Base-by-base conservation (phyloP, 2,113 vertebrate species). In the Callipepla californica region DNA sequence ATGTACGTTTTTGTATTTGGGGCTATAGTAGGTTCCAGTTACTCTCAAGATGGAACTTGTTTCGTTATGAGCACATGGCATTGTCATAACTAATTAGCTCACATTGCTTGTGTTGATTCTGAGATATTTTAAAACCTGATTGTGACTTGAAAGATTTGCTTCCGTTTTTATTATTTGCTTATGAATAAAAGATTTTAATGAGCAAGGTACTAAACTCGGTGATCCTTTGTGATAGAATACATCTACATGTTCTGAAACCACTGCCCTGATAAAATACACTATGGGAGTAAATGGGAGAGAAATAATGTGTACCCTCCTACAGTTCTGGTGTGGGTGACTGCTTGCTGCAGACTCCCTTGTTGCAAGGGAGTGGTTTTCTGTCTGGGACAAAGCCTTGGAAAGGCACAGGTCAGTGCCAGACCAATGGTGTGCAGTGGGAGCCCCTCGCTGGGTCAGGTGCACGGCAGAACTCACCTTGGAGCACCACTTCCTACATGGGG, bases 121-220 rank as follows among this genome's bases (percentile, higher is more conserved):
- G 66, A 87, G 69, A 73, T 93, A 34, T 53, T 85, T 87, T 28
- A 32, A 66, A 83, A 79, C 53, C 82, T 1, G 3, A 44, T 89
- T 58, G 7, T 38, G 5, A 69, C 2, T 51, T 81, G 18, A 84
- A 85, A 65, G 86, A 92, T 90, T 91, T 95, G 77, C 28, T 20
- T 76, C 45, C 1, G 13, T 82, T 42, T 91, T 61, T 88, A 59
- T 84, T 80, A 74, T 67, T 92, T 95, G 50, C 73, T 68, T 87
- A 44, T 70, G 68, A 96, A 96, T 97, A 97, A 97, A 96, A 45
- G 78, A 50, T 86, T 93, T 80, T 90, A 92, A 91, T 94, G 80
- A 93, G 26, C 26, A 91, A 76, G 8, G 3, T 66, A 13, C 36
- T 72, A 51, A 85, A 12, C 67, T 78, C 30, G 68, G 21, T 79